A percentile compares a stretch with the other conserved stretches of the same genome.
These are phyloP conservation scores for Laterallus jamaicensis DNA, from an alignment of 2,113 vertebrate species.

Conservation along the genomic window DNA sequence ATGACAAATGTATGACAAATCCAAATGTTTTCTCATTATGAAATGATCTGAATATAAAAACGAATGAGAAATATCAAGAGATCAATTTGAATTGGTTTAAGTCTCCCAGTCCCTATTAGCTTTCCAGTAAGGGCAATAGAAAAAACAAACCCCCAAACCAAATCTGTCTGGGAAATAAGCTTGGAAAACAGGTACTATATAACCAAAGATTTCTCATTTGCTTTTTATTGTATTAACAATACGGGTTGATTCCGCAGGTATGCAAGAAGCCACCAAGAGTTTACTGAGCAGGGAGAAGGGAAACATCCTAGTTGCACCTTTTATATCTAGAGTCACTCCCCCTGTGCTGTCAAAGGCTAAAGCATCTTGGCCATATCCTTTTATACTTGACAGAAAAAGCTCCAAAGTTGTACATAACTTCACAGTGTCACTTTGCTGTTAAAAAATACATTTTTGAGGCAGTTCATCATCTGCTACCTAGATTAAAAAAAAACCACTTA, in stretches of 20 bases:
- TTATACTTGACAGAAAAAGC: background rate
- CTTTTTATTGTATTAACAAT: background rate
- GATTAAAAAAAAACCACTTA: background rate
- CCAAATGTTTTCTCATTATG: background rate
- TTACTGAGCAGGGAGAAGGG: background rate
- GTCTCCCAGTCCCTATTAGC: background rate
- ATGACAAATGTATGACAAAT: background rate
- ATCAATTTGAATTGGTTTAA: background rate
- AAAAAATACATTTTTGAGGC: background rate
- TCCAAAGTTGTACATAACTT: background rate
- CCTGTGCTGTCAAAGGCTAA: background rate
- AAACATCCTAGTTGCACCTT: background rate
- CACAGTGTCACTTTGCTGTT: background rate
- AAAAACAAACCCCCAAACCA: rapidly evolving
- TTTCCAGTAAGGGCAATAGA: background rate
- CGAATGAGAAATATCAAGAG: background rate
- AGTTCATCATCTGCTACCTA: background rate
- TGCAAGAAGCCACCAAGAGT: background rate
- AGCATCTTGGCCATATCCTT: background rate
- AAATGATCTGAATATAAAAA: background rate
- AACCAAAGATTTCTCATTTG: background rate
- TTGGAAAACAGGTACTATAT: background rate
- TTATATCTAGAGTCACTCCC: background rate
- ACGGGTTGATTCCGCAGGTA: background rate
- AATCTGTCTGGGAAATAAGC: background rate